Evolutionary conservation across 2,888 invertebrate genomes (phyloP).

Genomic region (Philopedon plagiatum): DNA sequence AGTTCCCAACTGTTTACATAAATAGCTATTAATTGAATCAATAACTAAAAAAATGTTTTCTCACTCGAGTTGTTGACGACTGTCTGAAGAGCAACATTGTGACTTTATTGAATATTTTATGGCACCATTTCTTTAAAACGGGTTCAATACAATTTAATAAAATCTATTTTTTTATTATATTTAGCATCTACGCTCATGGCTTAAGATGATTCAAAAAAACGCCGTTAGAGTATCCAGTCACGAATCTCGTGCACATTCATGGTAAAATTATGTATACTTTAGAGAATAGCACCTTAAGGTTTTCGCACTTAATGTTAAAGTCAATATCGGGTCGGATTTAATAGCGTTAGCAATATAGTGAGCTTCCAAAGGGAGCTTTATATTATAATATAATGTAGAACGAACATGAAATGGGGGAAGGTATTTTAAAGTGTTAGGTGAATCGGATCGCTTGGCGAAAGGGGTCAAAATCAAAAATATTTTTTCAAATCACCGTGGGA

Average conservation of each 20-base stretch:
- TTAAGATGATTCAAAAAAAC: background rate
- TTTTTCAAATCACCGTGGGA: too few relatives aligned
- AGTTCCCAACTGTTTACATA: too few relatives aligned
- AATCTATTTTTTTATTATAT: background rate
- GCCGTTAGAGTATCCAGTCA: slow-evolving; percentile 21
- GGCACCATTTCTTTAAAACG: too few relatives aligned
- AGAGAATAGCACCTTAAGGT: slow-evolving; percentile 22
- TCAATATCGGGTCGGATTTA: slow-evolving; percentile 29
- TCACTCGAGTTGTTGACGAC: too few relatives aligned
- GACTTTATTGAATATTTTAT: too few relatives aligned
- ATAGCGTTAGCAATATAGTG: slow-evolving; percentile 17
- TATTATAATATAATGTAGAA: background rate
- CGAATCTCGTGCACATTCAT: slow-evolving; percentile 25
- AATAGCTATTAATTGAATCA: too few relatives aligned
- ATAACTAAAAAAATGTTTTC: too few relatives aligned
- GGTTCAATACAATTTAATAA: too few relatives aligned
- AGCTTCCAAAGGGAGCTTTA: background rate
- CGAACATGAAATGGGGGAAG: background rate
- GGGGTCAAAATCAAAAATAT: too few relatives aligned
- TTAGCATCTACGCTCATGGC: background rate
- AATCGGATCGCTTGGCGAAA: too few relatives aligned
- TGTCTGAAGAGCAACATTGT: too few relatives aligned
- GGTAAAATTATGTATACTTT: slow-evolving; percentile 37
- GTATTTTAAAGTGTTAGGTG: too few relatives aligned
- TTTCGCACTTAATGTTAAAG: slow-evolving; percentile 30